Evolutionary conservation across 2,797 vertebrate species (phyloP).

Genomic region (Petrocephalus schoutedeni): DNA sequence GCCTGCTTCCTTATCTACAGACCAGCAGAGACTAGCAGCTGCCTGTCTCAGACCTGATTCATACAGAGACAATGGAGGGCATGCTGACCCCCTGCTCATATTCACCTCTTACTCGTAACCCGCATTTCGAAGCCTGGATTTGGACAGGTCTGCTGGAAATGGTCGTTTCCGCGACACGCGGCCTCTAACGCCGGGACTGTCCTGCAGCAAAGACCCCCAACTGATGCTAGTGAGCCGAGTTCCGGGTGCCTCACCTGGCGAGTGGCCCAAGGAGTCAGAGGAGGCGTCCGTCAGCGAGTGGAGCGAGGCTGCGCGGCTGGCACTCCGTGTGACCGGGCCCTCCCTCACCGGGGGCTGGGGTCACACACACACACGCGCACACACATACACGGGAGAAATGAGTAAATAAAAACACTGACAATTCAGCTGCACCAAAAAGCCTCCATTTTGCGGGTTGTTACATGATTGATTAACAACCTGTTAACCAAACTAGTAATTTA

Average conservation of each 20-base stretch:
- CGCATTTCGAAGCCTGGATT: neutral
- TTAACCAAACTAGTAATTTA: neutral
- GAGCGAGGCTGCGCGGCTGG: constrained; percentile 62
- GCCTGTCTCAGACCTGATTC: neutral
- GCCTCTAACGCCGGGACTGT: neutral
- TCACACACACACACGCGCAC: neutral
- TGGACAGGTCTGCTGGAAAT: neutral
- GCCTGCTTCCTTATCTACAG: neutral
- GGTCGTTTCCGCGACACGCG: neutral
- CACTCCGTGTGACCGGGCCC: constrained; percentile 47
- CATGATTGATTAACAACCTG: neutral
- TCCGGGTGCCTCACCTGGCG: constrained; percentile 65
- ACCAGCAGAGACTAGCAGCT: neutral
- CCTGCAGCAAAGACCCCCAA: neutral
- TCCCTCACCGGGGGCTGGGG: constrained; percentile 77
- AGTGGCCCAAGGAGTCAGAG: constrained; percentile 68
- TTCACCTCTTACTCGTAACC: neutral
- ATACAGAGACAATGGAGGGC: neutral
- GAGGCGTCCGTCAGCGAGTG: constrained; percentile 75
- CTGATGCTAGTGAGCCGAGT: neutral
- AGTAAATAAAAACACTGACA: neutral
- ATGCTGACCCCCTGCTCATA: neutral
- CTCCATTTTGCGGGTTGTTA: neutral
- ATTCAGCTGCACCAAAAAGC: neutral
- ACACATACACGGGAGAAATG: neutral